Base-by-base conservation (phyloP, 2,113 vertebrate genomes). In the Varanus salvator region DNA sequence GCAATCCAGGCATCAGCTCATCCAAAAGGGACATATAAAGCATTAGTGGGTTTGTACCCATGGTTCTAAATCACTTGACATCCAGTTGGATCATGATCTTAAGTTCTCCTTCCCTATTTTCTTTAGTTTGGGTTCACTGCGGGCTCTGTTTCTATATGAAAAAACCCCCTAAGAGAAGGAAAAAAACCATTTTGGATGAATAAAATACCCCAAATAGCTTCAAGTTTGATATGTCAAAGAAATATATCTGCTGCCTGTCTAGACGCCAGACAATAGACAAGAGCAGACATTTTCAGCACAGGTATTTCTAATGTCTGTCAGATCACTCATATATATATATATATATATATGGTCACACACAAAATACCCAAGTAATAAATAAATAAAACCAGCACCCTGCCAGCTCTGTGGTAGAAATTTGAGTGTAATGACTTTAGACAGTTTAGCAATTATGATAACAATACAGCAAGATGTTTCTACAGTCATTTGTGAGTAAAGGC, bases 211-310 rank as follows among this genome's bases (percentile, higher is more conserved):
- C 92, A 91, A 95, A 93, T 90, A 91, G 93, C 93, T 92, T 94
- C 86, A 89, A 89, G 91, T 90, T 95, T 94, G 95, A 94, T 94
- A 94, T 91, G 92, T 95, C 95, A 93, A 96, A 91, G 84, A 95
- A 91, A 91, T 85, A 89, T 94, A 96, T 96, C 94, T 96, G 77
- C 90, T 95, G 95, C 85, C 86, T 1, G 91, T 97, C 96, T 97
- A 95, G 96, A 96, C 95, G 96, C 85, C 90, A 96, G 94, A 96
- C 94, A 97, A 96, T 93, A 94, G 91, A 50, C 52, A 54, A 93
- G 94, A 95, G 93, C 80, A 92, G 94, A 89, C 94, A n/a, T 86
- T 94, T 90, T 93, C 93, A 95, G 84, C 84, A 94, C 93, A 95
- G 94, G 91, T 94, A 94, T 96, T 97, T 96, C 95, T 92, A 93